Conservation (phyloP, 2,888 invertebrate genomes). For the Alcis repandata region DNA sequence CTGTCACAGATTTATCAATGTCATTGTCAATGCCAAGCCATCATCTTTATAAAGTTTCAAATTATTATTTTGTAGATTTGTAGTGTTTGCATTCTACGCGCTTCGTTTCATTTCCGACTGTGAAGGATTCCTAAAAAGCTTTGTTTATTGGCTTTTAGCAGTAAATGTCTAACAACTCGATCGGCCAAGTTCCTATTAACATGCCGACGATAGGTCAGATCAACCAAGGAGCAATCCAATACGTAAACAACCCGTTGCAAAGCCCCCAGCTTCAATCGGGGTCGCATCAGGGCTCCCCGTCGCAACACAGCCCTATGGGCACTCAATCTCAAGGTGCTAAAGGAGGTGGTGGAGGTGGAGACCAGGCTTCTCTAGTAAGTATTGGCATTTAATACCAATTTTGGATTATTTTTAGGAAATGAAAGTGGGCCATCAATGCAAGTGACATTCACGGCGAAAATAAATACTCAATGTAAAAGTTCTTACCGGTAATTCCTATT, state of each 20-base stretch:
- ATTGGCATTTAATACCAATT: neutral
- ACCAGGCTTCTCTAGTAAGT: constrained; percentile 70
- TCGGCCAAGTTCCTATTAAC: constrained; percentile 65
- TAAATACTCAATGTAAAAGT: too few relatives aligned
- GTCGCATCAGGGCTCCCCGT: constrained; percentile 77
- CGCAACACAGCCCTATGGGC: constrained; percentile 82
- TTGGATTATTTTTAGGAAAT: too few relatives aligned
- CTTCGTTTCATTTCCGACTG: neutral
- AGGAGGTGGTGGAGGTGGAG: constrained; percentile 65
- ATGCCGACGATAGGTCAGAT: constrained; percentile 75
- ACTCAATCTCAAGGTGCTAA: constrained; percentile 71
- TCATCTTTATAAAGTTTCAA: too few relatives aligned
- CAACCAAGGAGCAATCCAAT: constrained; percentile 74
- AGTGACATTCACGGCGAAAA: too few relatives aligned
- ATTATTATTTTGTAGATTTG: too few relatives aligned
- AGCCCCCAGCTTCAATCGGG: constrained; percentile 76
- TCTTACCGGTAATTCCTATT: too few relatives aligned
- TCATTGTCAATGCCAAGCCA: too few relatives aligned
- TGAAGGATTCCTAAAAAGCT: neutral
- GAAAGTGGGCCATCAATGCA: too few relatives aligned
- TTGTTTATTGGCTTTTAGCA: neutral
- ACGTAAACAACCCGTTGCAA: constrained; percentile 75
- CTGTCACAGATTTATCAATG: too few relatives aligned
- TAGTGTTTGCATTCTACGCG: too few relatives aligned
- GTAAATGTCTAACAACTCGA: constrained; percentile 65